phyloP scores from a whole-genome alignment of 23 tunicate species.

The Corella eumyota region DNA sequence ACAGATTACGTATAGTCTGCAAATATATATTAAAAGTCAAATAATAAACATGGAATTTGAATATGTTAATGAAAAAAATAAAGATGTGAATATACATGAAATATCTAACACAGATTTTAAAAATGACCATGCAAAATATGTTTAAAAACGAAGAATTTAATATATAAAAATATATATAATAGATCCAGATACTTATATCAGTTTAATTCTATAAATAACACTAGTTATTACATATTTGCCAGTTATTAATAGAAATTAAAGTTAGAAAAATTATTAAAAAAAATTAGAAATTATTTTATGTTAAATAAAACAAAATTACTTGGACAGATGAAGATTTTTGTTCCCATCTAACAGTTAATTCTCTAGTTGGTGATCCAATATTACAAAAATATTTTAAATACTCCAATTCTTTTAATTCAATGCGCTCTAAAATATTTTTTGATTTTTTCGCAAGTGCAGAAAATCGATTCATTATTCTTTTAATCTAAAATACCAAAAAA shows the following conservation, averaged over 20 bases:
- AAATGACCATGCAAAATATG: no score
- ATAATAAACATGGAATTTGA: no score
- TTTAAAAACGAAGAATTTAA: no score
- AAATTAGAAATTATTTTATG: neutral
- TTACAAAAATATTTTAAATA: conserved; percentile 3
- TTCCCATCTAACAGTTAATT: conserved; percentile 16
- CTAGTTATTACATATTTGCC: neutral
- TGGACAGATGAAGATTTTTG: conserved; percentile 20
- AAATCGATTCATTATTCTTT: conserved; percentile 32
- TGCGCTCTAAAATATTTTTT: conserved; percentile 44
- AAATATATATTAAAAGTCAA: no score
- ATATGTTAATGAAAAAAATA: no score
- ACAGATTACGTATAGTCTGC: no score
- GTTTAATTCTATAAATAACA: no score
- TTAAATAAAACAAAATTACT: no score
- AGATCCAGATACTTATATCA: no score
- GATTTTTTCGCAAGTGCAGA: conserved; percentile 57
- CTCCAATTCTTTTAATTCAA: conserved; percentile 24
- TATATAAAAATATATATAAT: no score
- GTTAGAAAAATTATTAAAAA: neutral
- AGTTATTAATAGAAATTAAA: neutral
- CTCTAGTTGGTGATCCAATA: neutral
- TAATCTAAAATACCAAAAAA: conserved; percentile 1
- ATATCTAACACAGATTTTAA: no score
- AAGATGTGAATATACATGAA: no score